Base-by-base conservation (phyloP, 2,797 vertebrate species). In the Novumbra hubbsi region DNA sequence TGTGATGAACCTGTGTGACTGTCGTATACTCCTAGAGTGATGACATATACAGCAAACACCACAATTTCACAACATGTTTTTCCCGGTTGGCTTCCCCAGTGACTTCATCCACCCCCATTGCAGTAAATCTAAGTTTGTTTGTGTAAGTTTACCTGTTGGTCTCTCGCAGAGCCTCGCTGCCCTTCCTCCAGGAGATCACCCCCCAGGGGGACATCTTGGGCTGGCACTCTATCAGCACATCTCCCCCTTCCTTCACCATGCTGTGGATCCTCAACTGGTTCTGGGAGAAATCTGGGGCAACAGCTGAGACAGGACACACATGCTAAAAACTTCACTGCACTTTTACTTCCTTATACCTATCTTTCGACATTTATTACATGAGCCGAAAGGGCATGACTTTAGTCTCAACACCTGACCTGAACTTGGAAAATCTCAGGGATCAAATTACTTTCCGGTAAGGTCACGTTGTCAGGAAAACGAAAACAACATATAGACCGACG, bases 141-240 rank as follows among this genome's bases (percentile, higher is more conserved):
- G 63, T 5, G 63, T 73, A 16, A 70, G 0, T 27, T 91, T 96
- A 99, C 98, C 97, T 98, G 87, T 92, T 93, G 73, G 87, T 97
- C 85, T 95, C 94, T 87, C 77, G 86, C 0, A 98, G 87, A 34
- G 93, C 79, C 76, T 97, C 97, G 66, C 83, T 95, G 85, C 95
- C 96, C 88, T 96, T 98, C 85, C 94, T 94, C 98, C 98, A 99
- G 17, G 92, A 93, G 80, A 98, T 96, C 83, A 90, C 91, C 55
- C 97, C 97, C 91, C 94, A 94, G 3, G 98, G 98, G 81, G 97
- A 99, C 87, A 98, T 98, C 90, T 95, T 97, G 1, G 98, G 98
- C 78, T 95, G 96, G 87, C 98, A 99, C 82, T 98, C 96, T 17
- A 99, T 95, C 82, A 95, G 91, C 72, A 95, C 94, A 30, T 98